Conservation (phyloP, 1,140 invertebrate species). For the Drosophila busckii region DNA sequence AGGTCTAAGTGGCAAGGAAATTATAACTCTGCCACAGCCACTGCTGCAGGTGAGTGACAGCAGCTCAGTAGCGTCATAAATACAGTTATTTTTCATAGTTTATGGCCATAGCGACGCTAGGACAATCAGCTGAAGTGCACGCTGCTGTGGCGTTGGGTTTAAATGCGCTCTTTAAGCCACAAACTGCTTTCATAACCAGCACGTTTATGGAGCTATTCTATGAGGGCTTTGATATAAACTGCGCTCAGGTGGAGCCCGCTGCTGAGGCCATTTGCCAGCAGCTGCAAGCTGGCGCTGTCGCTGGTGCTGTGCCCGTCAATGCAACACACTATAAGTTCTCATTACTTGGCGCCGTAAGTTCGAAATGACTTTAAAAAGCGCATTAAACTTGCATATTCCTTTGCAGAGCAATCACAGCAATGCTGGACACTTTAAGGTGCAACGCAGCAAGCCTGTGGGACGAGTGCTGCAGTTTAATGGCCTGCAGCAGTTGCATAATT, state of each 20-base stretch:
- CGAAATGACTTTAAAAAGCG: not conserved
- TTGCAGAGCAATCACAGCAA: slow-evolving; percentile 25
- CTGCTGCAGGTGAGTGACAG: slow-evolving; percentile 80
- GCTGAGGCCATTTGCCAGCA: slow-evolving; percentile 84
- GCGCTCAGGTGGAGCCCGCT: slow-evolving; percentile 83
- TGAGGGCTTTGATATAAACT: slow-evolving; percentile 84
- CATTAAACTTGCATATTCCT: too few species aligned
- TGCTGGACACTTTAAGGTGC: slow-evolving; percentile 80
- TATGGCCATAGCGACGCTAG: slow-evolving; percentile 80
- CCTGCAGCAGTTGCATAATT: slow-evolving; percentile 80
- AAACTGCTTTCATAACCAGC: slow-evolving; percentile 82
- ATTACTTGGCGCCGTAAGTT: slow-evolving; percentile 80
- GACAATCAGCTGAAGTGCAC: slow-evolving; percentile 78
- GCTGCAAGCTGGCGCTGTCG: slow-evolving; percentile 81
- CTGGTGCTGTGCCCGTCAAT: slow-evolving; percentile 79
- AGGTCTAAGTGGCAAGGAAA: slow-evolving; percentile 70
- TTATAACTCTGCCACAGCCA: slow-evolving; percentile 82
- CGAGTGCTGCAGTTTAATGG: slow-evolving; percentile 82
- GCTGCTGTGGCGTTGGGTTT: slow-evolving; percentile 60
- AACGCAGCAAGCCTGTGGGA: slow-evolving; percentile 84
- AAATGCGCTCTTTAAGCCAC: slow-evolving; percentile 82
- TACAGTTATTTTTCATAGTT: slow-evolving; percentile 76
- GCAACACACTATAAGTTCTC: slow-evolving; percentile 84
- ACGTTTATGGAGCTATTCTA: slow-evolving; percentile 85
- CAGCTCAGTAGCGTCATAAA: not conserved